Conservation (phyloP, 2,797 vertebrate species). For the Rhabdophis nuchalis region DNA sequence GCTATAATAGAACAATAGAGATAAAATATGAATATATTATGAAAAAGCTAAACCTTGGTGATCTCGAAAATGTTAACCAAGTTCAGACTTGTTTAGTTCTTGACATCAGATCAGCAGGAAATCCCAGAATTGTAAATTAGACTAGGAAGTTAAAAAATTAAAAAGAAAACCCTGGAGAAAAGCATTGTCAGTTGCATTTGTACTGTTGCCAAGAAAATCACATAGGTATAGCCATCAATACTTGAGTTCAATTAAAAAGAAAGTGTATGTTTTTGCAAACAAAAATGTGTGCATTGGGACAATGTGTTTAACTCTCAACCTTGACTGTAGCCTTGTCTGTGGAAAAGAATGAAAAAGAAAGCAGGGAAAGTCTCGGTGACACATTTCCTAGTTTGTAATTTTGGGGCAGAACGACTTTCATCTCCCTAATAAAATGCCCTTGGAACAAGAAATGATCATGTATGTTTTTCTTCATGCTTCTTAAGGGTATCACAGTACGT, state of each 20-base stretch:
- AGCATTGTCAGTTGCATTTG: not conserved
- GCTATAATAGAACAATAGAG: not conserved
- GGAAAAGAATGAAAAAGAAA: not conserved
- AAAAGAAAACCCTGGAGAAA: not conserved
- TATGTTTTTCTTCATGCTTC: not conserved
- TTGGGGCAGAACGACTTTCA: not conserved
- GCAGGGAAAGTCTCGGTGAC: not conserved
- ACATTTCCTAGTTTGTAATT: not conserved
- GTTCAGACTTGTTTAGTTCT: not conserved
- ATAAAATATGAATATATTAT: not conserved
- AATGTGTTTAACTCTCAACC: not conserved
- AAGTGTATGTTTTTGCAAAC: not conserved
- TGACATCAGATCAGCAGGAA: not conserved
- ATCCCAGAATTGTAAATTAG: not conserved
- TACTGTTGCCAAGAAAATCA: not conserved
- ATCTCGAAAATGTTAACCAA: not conserved
- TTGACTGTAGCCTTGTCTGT: not conserved
- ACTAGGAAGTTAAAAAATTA: not conserved
- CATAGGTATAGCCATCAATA: not conserved
- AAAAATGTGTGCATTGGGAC: not conserved
- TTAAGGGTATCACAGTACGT: not conserved
- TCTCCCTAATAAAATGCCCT: not conserved
- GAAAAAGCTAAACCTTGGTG: not conserved
- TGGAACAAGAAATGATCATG: not conserved
- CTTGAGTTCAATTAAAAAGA: not conserved